phyloP scores from a whole-genome alignment of 2,888 invertebrate species.

The Cephus nigrinus region DNA sequence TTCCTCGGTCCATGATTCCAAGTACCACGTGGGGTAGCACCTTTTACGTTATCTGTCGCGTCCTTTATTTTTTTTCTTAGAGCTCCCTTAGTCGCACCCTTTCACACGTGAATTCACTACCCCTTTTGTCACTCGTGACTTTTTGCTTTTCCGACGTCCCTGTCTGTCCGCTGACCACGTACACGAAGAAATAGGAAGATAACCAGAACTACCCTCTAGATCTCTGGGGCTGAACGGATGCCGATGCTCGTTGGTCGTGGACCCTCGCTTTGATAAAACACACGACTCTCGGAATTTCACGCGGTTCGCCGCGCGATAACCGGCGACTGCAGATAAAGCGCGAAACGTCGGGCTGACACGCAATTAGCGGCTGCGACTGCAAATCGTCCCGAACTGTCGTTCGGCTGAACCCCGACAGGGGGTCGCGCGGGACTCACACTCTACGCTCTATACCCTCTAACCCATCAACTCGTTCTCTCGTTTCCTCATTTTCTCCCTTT shows the following conservation, averaged over 20 bases:
- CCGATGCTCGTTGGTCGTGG: background rate
- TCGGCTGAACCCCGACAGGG: background rate
- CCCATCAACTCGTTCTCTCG: background rate
- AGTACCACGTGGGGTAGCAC: background rate
- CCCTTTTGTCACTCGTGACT: constrained; percentile 5
- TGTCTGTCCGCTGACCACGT: background rate
- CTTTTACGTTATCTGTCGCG: constrained; percentile 9
- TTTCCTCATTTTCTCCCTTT: background rate
- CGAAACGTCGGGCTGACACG: constrained; percentile 35
- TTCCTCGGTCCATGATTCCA: background rate
- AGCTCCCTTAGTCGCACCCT: background rate
- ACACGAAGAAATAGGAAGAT: background rate
- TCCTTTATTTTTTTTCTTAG: background rate
- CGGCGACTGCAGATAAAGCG: constrained; percentile 5
- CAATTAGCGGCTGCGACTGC: constrained; percentile 41
- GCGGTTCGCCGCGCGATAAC: constrained; percentile 14
- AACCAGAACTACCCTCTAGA: background rate
- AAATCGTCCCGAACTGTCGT: constrained; percentile 35
- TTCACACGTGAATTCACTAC: background rate
- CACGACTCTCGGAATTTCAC: constrained; percentile 13
- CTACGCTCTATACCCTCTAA: background rate
- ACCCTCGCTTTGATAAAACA: background rate
- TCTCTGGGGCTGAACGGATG: background rate
- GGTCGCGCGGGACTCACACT: background rate
- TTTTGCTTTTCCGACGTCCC: constrained; percentile 11